These are phyloP conservation scores for Cepaea nemoralis DNA, from an alignment of 1,140 invertebrate genomes.

Conservation along the genomic window DNA sequence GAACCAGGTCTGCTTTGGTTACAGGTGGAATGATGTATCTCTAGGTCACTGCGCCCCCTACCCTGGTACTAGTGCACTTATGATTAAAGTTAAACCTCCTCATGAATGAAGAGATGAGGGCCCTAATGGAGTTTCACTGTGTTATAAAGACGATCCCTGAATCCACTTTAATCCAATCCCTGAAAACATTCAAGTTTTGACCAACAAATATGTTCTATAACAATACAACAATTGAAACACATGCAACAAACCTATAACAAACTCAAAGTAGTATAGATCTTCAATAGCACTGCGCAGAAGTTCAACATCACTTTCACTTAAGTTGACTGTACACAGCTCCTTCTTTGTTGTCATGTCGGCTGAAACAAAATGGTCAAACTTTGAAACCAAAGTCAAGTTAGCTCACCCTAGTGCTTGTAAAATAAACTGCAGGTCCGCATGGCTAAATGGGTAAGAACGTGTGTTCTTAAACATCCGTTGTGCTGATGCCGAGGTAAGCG, in stretches of 20 bases:
- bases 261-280: slow-evolving; percentile 76
- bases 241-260: slow-evolving; percentile 73
- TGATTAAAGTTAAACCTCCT: too few species aligned
- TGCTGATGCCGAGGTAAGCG: background rate
- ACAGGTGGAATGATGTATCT: too few species aligned
- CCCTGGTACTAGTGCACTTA: too few species aligned
- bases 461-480: background rate
- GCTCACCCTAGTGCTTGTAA: background rate
- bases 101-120: too few species aligned
- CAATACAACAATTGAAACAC: background rate
- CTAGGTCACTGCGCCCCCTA: too few species aligned
- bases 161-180: too few species aligned
- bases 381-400: background rate
- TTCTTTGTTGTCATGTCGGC: slow-evolving; percentile 54
- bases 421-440: background rate
- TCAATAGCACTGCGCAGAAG: slow-evolving; percentile 73
- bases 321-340: slow-evolving; percentile 72
- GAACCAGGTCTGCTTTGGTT: too few species aligned
- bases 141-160: too few species aligned
- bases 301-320: slow-evolving; percentile 70
- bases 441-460: background rate
- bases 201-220: too few species aligned
- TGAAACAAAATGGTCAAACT: background rate
- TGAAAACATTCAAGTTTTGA: too few species aligned
- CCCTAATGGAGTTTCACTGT: too few species aligned